Evolutionary conservation across 2,113 vertebrate genomes (phyloP).

Genomic region (Gambusia holbrooki): DNA sequence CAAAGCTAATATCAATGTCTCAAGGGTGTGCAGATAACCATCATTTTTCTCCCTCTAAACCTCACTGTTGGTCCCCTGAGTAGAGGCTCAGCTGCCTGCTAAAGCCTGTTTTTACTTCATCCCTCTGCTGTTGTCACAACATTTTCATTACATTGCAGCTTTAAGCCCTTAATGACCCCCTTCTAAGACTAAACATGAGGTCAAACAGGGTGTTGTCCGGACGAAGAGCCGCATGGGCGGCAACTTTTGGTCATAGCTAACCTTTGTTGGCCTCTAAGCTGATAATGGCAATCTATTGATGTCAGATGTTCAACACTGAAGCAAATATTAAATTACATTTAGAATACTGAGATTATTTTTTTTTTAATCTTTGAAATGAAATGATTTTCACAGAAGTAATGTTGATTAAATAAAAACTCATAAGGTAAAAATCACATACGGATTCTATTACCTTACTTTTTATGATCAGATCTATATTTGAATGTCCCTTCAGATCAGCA

Average conservation of each 20-base stretch:
- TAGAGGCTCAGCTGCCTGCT: constrained; percentile 66
- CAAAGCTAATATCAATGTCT: constrained; percentile 73
- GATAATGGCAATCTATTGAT: constrained; percentile 5
- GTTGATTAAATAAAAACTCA: not conserved
- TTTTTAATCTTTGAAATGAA: not conserved
- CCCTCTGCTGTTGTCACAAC: constrained; percentile 73
- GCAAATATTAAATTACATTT: not conserved
- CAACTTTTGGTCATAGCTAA: constrained; percentile 9
- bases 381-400: not conserved
- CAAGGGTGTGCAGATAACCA: constrained; percentile 71
- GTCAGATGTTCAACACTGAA: not conserved
- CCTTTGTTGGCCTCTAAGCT: not conserved
- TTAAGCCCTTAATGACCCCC: constrained; percentile 69
- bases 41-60: constrained; percentile 65
- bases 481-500: too few relatives aligned
- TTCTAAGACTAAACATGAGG: constrained; percentile 70
- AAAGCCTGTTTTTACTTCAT: constrained; percentile 71
- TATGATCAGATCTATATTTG: too few relatives aligned
- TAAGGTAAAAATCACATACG: too few relatives aligned
- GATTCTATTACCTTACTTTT: too few relatives aligned
- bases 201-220: constrained; percentile 63
- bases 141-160: constrained; percentile 76
- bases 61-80: constrained; percentile 51
- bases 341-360: not conserved
- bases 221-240: constrained; percentile 35